These are phyloP conservation scores for Myotis findleyi DNA, from an alignment of 2,797 vertebrate species.

Conservation along the genomic window DNA sequence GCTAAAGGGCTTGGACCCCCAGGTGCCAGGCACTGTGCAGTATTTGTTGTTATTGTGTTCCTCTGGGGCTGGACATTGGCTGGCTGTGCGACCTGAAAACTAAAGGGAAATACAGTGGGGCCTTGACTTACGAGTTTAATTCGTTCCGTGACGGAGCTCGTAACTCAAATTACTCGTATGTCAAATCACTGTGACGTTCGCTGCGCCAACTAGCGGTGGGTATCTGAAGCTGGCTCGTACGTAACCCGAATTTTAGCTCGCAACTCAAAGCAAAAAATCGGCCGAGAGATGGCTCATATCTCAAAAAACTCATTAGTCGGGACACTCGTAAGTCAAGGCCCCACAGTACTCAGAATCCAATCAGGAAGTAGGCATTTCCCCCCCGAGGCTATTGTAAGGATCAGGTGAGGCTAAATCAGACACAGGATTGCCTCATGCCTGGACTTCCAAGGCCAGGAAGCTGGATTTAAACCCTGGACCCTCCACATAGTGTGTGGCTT, in stretches of 20 bases:
- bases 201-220: no score
- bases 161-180: no score
- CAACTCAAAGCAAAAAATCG: no score
- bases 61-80: no score
- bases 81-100: background rate
- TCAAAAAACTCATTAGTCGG: no score
- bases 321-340: no score
- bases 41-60: background rate
- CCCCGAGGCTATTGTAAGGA: background rate
- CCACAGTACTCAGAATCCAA: background rate
- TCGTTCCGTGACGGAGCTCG: no score
- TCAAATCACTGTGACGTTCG: no score
- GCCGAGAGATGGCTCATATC: no score
- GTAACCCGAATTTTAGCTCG: no score
- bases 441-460: background rate
- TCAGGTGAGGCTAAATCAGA: fast-evolving
- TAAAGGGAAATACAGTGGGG: background rate
- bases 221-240: no score
- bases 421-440: background rate
- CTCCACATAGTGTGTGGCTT: background rate
- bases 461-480: background rate
- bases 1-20: background rate
- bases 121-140: no score
- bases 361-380: background rate
- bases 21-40: background rate